Percentiles rank a stretch among this genome's conserved stretches.
Conservation (phyloP, 2,888 invertebrate species). For the Tipula unca region DNA sequence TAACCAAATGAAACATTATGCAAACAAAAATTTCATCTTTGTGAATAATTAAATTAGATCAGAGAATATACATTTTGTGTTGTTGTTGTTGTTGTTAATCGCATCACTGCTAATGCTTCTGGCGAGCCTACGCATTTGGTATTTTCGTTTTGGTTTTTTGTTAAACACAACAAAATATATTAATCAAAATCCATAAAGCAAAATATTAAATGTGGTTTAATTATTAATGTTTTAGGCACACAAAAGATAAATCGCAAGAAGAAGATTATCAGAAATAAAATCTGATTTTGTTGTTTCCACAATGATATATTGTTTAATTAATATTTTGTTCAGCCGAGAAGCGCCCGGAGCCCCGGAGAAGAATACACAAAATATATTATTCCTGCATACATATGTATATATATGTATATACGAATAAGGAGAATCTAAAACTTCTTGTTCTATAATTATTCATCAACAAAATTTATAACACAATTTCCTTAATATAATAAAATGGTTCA, state of each 20-base stretch:
- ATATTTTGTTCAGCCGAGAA: neutral
- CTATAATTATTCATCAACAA: neutral
- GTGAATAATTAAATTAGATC: neutral
- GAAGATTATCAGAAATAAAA: neutral
- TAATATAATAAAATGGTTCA: neutral
- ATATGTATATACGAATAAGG: neutral
- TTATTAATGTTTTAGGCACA: neutral
- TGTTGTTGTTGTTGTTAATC: no score
- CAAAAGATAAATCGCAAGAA: neutral
- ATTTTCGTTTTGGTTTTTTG: neutral
- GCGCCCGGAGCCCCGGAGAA: neutral
- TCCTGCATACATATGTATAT: neutral
- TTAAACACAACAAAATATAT: neutral
- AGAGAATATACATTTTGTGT: neutral
- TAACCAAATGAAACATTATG: neutral
- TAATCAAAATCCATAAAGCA: neutral
- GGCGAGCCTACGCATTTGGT: neutral
- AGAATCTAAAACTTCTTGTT: neutral
- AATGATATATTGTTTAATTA: neutral
- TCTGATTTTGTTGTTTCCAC: neutral
- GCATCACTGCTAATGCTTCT: neutral
- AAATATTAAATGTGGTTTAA: neutral
- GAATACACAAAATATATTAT: neutral
- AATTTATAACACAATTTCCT: neutral
- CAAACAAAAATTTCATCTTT: neutral